Conservation (phyloP, 2,113 vertebrate species). For the Oceanodroma tethys region DNA sequence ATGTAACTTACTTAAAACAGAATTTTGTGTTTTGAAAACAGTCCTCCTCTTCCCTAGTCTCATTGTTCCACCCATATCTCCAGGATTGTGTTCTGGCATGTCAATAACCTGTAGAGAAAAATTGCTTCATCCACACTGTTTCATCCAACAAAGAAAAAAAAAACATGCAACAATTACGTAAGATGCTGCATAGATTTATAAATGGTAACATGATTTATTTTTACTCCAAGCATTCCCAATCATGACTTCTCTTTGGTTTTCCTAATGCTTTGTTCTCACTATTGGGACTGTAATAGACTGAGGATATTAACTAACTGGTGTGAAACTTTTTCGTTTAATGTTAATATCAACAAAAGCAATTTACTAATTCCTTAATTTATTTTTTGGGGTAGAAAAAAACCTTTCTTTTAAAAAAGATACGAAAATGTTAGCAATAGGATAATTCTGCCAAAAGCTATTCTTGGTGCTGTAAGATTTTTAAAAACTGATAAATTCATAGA, state of each 20-base stretch:
- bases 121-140: neutral
- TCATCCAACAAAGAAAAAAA: neutral
- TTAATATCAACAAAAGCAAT: neutral
- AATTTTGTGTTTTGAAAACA: conserved; percentile 75
- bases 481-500: neutral
- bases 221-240: neutral
- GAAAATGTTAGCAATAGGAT: neutral
- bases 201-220: neutral
- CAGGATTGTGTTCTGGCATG: conserved; percentile 79
- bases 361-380: neutral
- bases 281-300: neutral
- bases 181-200: neutral
- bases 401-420: neutral
- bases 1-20: conserved; percentile 73
- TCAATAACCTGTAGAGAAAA: conserved; percentile 75
- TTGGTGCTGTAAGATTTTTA: neutral
- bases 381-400: neutral
- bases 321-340: neutral
- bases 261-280: neutral
- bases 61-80: conserved; percentile 79
- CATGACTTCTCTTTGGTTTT: neutral
- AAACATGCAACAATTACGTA: neutral
- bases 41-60: conserved; percentile 78
- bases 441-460: neutral
- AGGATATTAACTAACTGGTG: neutral